Evolutionary conservation across 2,888 invertebrate species (phyloP).

Genomic region (Standfussiana lucernea): DNA sequence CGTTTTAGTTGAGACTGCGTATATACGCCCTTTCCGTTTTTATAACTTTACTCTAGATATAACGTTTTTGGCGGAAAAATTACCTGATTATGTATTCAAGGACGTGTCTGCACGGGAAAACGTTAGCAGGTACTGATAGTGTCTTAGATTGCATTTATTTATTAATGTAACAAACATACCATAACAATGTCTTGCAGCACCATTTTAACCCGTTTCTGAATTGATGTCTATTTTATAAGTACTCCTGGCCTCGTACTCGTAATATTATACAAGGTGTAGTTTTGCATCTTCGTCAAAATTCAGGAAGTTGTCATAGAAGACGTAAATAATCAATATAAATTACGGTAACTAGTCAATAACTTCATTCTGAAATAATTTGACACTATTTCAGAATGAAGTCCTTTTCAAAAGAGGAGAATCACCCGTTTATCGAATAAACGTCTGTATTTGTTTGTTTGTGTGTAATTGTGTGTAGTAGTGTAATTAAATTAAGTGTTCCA

Average conservation of each 20-base stretch:
- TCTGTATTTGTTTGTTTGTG: no score
- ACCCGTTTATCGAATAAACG: no score
- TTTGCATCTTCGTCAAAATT: no score
- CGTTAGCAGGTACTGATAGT: background rate
- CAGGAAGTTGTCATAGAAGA: no score
- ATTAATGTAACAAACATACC: background rate
- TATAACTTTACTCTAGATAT: background rate
- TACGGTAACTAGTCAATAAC: no score
- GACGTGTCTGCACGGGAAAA: background rate
- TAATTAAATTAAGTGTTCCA: background rate
- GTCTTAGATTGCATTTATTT: no score
- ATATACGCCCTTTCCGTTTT: background rate
- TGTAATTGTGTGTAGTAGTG: no score
- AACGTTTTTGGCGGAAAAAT: background rate
- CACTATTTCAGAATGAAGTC: no score
- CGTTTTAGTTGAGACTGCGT: background rate
- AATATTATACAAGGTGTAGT: no score
- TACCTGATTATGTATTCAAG: background rate
- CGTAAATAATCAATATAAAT: no score
- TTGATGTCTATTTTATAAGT: background rate
- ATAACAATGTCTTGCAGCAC: background rate
- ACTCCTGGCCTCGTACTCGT: background rate
- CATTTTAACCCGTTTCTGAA: background rate
- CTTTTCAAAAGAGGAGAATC: no score
- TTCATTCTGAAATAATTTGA: no score